Evolutionary conservation across 1,140 invertebrate genomes (phyloP).

Genomic region (Theocolax elegans): DNA sequence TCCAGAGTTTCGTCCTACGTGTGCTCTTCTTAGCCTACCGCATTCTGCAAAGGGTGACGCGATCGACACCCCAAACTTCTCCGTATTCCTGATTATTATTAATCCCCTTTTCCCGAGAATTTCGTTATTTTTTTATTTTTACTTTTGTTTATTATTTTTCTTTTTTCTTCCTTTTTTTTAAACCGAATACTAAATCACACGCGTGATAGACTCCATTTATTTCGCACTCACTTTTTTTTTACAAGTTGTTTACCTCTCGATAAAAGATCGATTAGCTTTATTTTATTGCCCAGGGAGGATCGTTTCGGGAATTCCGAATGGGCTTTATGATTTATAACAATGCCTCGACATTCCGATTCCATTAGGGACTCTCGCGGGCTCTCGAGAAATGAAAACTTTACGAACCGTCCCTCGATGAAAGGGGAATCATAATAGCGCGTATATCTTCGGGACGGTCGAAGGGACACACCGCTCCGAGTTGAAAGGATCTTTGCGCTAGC

Average conservation of each 20-base stretch:
- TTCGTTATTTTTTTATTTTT: neutral
- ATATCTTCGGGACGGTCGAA: constrained; percentile 16
- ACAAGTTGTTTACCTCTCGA: neutral
- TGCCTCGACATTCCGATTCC: constrained; percentile 14
- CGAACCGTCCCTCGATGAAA: constrained; percentile 13
- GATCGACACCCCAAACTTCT: no score
- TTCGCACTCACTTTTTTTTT: neutral
- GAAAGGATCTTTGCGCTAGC: neutral
- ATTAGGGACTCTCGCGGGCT: constrained; percentile 1
- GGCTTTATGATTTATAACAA: neutral
- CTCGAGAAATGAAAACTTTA: constrained; percentile 28
- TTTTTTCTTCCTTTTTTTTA: no score
- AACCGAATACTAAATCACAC: neutral
- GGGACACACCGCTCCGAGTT: neutral
- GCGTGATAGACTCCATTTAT: neutral
- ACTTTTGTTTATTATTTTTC: no score
- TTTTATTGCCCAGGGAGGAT: neutral
- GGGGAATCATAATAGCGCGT: constrained; percentile 19
- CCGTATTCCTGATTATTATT: no score
- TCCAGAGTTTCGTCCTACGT: constrained; percentile 44
- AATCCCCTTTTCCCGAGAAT: constrained; percentile 24
- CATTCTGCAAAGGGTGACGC: no score
- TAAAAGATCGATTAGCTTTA: neutral
- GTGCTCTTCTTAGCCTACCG: no score
- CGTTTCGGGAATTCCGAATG: neutral